These are phyloP conservation scores for Drosophila arawakana DNA, from an alignment of 1,140 invertebrate genomes.

Conservation along the genomic window DNA sequence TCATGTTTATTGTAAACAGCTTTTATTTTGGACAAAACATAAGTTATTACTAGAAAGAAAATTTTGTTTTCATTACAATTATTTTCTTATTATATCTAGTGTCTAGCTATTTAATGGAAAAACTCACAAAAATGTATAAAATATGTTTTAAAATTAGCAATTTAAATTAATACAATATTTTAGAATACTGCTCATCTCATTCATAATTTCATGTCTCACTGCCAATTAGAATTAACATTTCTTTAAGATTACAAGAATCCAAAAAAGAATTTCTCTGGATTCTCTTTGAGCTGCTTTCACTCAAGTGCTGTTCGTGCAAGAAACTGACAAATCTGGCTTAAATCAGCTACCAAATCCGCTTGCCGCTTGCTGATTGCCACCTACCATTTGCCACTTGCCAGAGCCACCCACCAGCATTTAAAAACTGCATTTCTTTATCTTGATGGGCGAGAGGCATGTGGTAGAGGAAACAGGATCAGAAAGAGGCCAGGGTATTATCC, in stretches of 20 bases:
- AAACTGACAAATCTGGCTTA: conserved; percentile 20
- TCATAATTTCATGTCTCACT: background rate
- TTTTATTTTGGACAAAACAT: too few species aligned
- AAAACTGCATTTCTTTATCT: conserved; percentile 58
- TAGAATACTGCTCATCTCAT: background rate
- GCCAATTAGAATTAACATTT: too few species aligned
- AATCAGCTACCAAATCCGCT: conserved; percentile 58
- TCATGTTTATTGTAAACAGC: too few species aligned
- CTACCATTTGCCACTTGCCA: conserved; percentile 17
- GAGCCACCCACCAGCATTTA: conserved; percentile 48
- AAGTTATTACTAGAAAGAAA: too few species aligned
- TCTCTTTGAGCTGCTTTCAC: conserved; percentile 13
- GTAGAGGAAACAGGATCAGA: conserved; percentile 10
- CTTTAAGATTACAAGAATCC: too few species aligned
- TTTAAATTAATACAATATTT: background rate
- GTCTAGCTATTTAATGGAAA: too few species aligned
- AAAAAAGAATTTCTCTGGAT: background rate
- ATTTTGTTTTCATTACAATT: too few species aligned
- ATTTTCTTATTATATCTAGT: too few species aligned
- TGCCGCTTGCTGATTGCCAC: conserved; percentile 14
- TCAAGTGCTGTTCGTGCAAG: conserved; percentile 5
- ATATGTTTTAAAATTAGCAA: too few species aligned
- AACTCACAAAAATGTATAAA: too few species aligned
- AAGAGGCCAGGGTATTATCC: conserved; percentile 25
- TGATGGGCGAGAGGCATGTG: conserved; percentile 56